Evolutionary conservation across 2,113 vertebrate genomes (phyloP).

Genomic region (Apodemus speciosus): DNA sequence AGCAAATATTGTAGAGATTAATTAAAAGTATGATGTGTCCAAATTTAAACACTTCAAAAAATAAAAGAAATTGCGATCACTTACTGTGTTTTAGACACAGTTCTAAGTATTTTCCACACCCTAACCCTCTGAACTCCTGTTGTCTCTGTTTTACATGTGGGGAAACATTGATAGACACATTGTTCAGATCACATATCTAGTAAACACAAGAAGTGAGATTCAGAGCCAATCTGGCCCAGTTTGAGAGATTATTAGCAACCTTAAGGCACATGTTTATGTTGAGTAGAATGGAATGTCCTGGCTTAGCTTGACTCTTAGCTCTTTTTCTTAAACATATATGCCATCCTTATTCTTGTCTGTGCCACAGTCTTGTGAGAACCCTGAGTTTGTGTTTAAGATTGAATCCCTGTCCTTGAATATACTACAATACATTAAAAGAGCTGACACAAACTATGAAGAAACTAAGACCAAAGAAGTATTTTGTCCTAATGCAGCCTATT

Average conservation of each 20-base stretch:
- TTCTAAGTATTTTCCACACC: conserved; percentile 41
- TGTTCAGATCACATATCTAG: not conserved
- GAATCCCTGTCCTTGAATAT: not conserved
- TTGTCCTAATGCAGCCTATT: not conserved
- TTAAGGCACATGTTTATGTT: not conserved
- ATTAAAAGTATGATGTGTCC: conserved; percentile 22
- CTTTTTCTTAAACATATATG: not conserved
- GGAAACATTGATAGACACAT: not conserved
- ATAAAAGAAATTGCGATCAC: conserved; percentile 17
- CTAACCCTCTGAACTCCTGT: not conserved
- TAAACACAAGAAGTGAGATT: not conserved
- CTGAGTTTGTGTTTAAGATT: not conserved
- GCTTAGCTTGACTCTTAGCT: not conserved
- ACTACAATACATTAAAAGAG: not conserved
- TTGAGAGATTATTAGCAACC: not conserved
- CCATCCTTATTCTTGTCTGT: not conserved
- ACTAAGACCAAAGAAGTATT: conserved; percentile 2
- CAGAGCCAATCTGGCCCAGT: not conserved
- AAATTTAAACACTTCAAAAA: not conserved
- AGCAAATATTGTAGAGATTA: not conserved
- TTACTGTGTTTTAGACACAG: not conserved
- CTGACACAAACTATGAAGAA: not conserved
- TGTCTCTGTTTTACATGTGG: conserved; percentile 7
- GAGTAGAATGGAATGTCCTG: not conserved
- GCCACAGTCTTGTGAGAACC: not conserved